Base-by-base conservation (phyloP, 1,140 invertebrate genomes). In the Archegozetes longisetosus region DNA sequence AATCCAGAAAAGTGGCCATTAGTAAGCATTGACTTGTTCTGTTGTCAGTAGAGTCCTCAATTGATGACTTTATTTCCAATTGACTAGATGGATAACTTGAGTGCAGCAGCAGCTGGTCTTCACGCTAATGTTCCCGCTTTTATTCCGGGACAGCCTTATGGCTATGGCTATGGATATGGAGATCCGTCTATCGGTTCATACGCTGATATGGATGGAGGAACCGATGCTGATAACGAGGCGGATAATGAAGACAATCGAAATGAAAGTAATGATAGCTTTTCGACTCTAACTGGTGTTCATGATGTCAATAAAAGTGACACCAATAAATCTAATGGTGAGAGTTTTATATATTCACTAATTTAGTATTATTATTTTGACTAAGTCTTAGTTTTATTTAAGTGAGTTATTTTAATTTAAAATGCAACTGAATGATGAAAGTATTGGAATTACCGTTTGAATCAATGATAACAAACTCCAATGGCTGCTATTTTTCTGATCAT, bases 81-180 rank as follows among this genome's bases (percentile, higher is more conserved):
- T 51, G 4, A 20, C 6, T 20, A 20, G 49, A 51, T 4, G 4
- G 49, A 20, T n/a, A 51, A 22, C 12, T 20, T 22, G n/a, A 22
- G 9, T 20, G 6, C n/a, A 51, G 20, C 9, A 9, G 57, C 59
- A 24, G 22, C 60, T 17, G 78, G 76, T 62, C 74, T 91, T 48
- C 88, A 90, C 75, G 85, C 85, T 3, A 80, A 89, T 73, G 86
- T 89, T 22, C 84, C 86, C 17, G 85, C 88, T 73, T 89, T 89
- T 71, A 74, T 89, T 60, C 86, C 86, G 4, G 69, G 70, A 50
- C 55, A 57, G 28, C 32, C 55, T 57, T 57, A 57, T 20, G 49
- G 49, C n/a, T 51, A 51, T 51, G 24, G 49, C 6, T 51, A 51
- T n/a, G 24, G 49, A 22, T 51, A 51, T n/a, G 29, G 55, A 20